Base-by-base conservation (phyloP, 64 coral and sea anemone genomes). In the Montipora efflorescens region DNA sequence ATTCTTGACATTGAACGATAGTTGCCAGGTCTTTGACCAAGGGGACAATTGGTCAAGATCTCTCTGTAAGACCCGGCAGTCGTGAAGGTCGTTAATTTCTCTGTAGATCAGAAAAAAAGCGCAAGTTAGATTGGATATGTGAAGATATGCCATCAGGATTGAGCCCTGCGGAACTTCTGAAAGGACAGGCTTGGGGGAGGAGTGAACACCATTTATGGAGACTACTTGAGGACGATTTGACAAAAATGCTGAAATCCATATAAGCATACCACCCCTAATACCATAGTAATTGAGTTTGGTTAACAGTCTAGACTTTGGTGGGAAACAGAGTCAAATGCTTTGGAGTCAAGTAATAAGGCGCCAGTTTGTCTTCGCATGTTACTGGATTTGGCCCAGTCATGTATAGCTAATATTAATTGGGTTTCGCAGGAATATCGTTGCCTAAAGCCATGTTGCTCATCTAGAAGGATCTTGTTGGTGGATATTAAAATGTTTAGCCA, bases 381-480 rank as follows among this genome's bases (percentile, higher is more conserved):
- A 18, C 62, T 84, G n/a, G 43, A 22, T 25, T 84, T 84, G n/a
- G 82, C 82, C 82, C 82, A 84, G 57, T 84, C 82, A 80, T 80
- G 19, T 2, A 80, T 48, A 2, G 78, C 78, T 52, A 46, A 80
- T 20, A 14, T 80, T 8, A 84, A 57, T 62, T 62, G 82, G 25
- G 19, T 84, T 62, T 84, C 82, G 19, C 82, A 84, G 2, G 57
- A 84, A 8, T 16, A 67, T 5, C 14, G 52, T 14, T 84, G 53
- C 43, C 82, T 84, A 84, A 84, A 84, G 16, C 82, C 82, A 84
- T 84, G 82, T 64, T 84, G 55, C 61, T 67, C 15, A 59, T 84
- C 14, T 14, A 84, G 62, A 2, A 84, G 14, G 57, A 84, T 84
- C 11, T 84, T 53, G 25, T 84, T 59, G 11, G 13, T 9, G 14